Percentiles rank a stretch among this genome's conserved stretches.
These are phyloP conservation scores for Noctua pronuba DNA, from an alignment of 2,888 invertebrate species.

Conservation along the genomic window DNA sequence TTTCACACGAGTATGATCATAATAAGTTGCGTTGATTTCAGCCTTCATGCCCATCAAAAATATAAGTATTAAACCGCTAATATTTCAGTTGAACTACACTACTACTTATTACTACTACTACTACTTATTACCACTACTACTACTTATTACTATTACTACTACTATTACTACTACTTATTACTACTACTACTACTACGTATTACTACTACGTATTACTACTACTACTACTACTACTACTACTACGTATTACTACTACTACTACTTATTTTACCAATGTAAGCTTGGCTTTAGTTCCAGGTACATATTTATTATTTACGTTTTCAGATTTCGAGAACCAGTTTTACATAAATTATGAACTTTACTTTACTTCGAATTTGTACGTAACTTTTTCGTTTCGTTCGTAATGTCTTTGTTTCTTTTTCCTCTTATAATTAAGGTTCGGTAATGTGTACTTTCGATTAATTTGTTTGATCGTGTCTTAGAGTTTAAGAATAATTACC, in stretches of 20 bases:
- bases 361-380: slow-evolving; percentile 5
- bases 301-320: slow-evolving; percentile 29
- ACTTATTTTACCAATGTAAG: neutral
- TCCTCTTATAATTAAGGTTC: neutral
- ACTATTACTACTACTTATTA: too few species aligned
- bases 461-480: neutral
- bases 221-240: too few species aligned
- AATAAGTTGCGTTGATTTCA: neutral
- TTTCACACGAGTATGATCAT: neutral
- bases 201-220: too few species aligned
- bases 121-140: too few species aligned
- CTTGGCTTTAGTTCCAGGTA: slow-evolving; percentile 16
- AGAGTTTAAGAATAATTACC: neutral
- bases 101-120: too few species aligned
- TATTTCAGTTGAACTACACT: neutral
- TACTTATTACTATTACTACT: too few species aligned
- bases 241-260: neutral
- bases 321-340: slow-evolving; percentile 19
- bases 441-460: neutral
- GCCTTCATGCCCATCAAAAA: neutral
- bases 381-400: slow-evolving; percentile 8
- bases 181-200: too few species aligned
- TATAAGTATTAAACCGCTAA: neutral
- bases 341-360: slow-evolving; percentile 26
- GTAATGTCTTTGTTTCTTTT: neutral